Percentiles rank a stretch among this genome's conserved stretches.
phyloP scores from a whole-genome alignment of 2,888 invertebrate species.

The Xiphydria camelus region DNA sequence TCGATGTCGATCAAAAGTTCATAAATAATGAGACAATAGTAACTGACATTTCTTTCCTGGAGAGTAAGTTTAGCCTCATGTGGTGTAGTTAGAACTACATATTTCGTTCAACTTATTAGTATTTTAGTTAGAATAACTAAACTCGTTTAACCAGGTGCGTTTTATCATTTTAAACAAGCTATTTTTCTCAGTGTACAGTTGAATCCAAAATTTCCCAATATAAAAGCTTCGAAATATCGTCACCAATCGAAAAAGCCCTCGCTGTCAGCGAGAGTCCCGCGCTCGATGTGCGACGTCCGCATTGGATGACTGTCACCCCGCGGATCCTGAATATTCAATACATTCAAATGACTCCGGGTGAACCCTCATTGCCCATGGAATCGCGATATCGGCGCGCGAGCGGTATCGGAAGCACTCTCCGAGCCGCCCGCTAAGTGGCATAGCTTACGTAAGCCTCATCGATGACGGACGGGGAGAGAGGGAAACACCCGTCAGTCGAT shows the following conservation, averaged over 20 bases:
- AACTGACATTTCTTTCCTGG: too few relatives aligned
- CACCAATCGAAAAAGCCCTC: slow-evolving; percentile 12
- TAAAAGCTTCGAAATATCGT: too few relatives aligned
- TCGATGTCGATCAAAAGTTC: too few relatives aligned
- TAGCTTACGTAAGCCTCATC: slow-evolving; percentile 1
- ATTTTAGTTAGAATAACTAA: too few relatives aligned
- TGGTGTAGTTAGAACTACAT: too few relatives aligned
- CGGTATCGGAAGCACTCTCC: neutral
- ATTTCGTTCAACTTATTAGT: too few relatives aligned
- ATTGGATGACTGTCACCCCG: neutral
- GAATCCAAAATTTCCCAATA: too few relatives aligned
- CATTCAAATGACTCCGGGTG: slow-evolving; percentile 5
- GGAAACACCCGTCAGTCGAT: slow-evolving; percentile 26
- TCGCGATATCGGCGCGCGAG: neutral
- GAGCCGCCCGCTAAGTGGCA: neutral
- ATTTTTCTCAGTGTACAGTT: too few relatives aligned
- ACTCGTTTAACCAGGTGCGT: too few relatives aligned
- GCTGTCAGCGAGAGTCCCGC: slow-evolving; percentile 16
- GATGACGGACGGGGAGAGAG: slow-evolving; percentile 17
- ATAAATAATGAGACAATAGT: too few relatives aligned
- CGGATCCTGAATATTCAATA: slow-evolving; percentile 10
- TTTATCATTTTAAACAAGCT: too few relatives aligned
- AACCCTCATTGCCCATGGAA: slow-evolving; percentile 1
- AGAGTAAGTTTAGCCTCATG: too few relatives aligned
- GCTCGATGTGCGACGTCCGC: neutral